Evolutionary conservation across 2,888 invertebrate genomes (phyloP).

Genomic region (Panopea generosa): DNA sequence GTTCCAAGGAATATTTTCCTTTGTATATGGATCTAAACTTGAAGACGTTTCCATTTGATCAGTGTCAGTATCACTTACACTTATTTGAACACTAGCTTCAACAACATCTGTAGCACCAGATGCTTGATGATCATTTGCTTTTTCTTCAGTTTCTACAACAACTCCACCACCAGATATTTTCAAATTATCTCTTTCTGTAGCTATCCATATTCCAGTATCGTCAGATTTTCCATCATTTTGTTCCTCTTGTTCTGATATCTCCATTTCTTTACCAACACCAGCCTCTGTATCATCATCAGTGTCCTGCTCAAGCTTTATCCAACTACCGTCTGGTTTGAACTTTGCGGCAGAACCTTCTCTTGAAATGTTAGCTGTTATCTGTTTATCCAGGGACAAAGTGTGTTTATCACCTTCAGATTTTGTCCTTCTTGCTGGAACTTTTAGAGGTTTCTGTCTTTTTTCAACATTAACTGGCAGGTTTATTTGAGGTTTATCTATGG

Average conservation of each 20-base stretch:
- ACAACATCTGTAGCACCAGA: neutral
- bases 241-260: conserved; percentile 5
- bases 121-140: conserved; percentile 5
- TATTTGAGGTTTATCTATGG: conserved; percentile 48
- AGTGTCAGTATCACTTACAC: neutral
- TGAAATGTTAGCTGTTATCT: conserved; percentile 6
- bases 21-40: conserved; percentile 85
- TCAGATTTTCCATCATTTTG: neutral
- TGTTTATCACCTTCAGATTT: conserved; percentile 57
- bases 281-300: conserved; percentile 17
- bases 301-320: conserved; percentile 64
- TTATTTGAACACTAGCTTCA: no score
- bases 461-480: conserved; percentile 1
- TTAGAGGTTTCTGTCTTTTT: conserved; percentile 16
- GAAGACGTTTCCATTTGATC: neutral
- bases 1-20: conserved; percentile 89
- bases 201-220: conserved; percentile 7
- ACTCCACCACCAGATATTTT: neutral
- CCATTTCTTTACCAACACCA: conserved; percentile 4
- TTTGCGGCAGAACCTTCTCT: conserved; percentile 55
- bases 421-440: conserved; percentile 35
- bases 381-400: conserved; percentile 14
- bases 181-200: neutral
- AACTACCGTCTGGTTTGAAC: conserved; percentile 66
- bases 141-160: conserved; percentile 7